Evolutionary conservation across 2,888 invertebrate species (phyloP), one percentile per base, ranked within the genome.

Genomic region (Electrophaes corylata): DNA sequence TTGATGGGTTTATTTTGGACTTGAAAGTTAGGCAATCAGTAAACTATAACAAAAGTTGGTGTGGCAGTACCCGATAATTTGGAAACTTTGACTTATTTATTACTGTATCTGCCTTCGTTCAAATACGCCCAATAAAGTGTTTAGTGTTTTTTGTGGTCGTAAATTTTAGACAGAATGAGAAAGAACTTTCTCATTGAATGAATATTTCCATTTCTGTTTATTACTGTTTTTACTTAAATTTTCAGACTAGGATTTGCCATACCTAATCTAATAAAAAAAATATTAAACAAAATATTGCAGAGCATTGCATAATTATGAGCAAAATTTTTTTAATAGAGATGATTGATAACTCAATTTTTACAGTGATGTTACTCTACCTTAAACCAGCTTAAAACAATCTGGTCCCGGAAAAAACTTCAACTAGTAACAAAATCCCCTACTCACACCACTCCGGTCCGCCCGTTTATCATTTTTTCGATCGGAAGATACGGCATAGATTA

Each of bases 401-500:
- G 31, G 18, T 39, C 23, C 29, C 18, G 54, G 39, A 49, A 49
- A 41, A 29, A 46, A 23, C 50, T 37, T 37, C 37, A 47, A 50
- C 47, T 55, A 44, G 35, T 37, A 54, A 47, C 51, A 47, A 33
- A 41, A 45, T 35, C 45, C 37, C 53, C 18, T 35, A n/a, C 31
- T 31, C 23, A 29, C 10, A 31, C 19, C 48, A 29, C 54, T 55
- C 55, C 29, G 51, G 39, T 39, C 43, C 11, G 16, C 35, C 18
- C 48, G 58, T 78, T 82, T 82, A 82, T 81, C 78, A 82, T 86
- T 84, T 87, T 86, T 86, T 81, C 79, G 82, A 88, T 84, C 82
- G 78, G 72, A 47, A 55, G 55, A 60, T 60, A 55, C 46, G 35
- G 18, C 55, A 39, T 37, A 55, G 59, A 51, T 51, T 50, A 59